Percentiles rank a stretch among this genome's conserved stretches.
Conservation (phyloP, 1,140 invertebrate genomes). For the Ylistrum balloti region DNA sequence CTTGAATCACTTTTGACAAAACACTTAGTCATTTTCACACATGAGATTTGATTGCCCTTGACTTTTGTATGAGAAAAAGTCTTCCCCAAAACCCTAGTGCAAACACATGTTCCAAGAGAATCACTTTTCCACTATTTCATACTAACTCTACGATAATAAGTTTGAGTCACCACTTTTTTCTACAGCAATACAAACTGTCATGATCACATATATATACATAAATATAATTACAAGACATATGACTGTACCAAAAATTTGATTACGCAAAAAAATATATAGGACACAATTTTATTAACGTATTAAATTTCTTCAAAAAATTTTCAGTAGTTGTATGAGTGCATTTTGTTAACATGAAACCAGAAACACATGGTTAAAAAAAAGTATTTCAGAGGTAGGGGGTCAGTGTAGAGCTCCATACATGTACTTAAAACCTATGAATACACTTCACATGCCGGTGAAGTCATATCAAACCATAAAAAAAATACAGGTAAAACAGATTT, state of each 20-base stretch:
- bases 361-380: neutral
- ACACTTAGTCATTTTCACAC: constrained; percentile 34
- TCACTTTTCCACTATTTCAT: neutral
- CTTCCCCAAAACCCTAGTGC: neutral
- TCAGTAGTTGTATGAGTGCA: constrained; percentile 26
- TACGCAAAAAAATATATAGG: constrained; percentile 6
- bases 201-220: constrained; percentile 8
- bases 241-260: constrained; percentile 13
- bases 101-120: neutral
- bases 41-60: neutral
- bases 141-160: neutral
- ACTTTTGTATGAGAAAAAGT: neutral
- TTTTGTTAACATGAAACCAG: constrained; percentile 19
- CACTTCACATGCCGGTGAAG: neutral
- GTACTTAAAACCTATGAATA: neutral
- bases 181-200: neutral
- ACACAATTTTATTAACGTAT: constrained; percentile 19
- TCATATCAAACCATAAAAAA: neutral
- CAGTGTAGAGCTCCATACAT: neutral
- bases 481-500: constrained; percentile 35
- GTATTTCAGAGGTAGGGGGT: neutral
- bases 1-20: constrained; percentile 27
- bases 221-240: constrained; percentile 16
- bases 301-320: constrained; percentile 22
- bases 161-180: constrained; percentile 31